Percentiles rank a stretch among this genome's conserved stretches.
Evolutionary conservation across 2,113 vertebrate genomes (phyloP).

Genomic region (Prunella fulvescens): DNA sequence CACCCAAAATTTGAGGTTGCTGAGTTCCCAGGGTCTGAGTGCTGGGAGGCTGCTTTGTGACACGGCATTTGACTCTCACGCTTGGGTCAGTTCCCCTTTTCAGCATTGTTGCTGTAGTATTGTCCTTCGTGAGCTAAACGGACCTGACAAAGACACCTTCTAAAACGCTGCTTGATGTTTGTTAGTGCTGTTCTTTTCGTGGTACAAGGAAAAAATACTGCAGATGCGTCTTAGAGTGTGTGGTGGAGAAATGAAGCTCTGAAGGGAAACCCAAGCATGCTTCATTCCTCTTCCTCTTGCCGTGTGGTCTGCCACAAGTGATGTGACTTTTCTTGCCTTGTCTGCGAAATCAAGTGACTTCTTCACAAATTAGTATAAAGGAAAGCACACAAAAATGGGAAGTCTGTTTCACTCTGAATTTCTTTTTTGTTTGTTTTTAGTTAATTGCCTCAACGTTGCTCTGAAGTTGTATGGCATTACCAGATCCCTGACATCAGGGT

Average conservation of each 20-base stretch:
- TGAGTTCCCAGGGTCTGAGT: background rate
- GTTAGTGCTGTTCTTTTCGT: background rate
- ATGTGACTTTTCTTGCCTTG: background rate
- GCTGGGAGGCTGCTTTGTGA: background rate
- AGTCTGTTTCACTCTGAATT: background rate
- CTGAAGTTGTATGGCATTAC: background rate
- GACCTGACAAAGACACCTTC: background rate
- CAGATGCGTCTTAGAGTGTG: background rate
- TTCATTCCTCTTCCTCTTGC: background rate
- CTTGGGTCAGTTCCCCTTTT: background rate
- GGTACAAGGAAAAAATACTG: background rate
- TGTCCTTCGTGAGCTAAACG: background rate
- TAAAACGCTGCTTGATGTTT: background rate
- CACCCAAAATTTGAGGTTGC: background rate
- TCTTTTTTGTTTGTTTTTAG: background rate
- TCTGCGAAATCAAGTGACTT: background rate
- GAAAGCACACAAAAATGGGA: background rate
- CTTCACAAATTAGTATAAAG: background rate
- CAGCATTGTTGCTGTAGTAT: background rate
- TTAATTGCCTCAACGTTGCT: background rate
- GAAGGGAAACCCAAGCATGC: background rate
- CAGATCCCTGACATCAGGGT: background rate
- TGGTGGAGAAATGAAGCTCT: background rate
- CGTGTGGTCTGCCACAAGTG: background rate
- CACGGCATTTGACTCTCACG: accelerated